Base-by-base conservation (phyloP, 1,140 invertebrate species). In the Galleria mellonella region DNA sequence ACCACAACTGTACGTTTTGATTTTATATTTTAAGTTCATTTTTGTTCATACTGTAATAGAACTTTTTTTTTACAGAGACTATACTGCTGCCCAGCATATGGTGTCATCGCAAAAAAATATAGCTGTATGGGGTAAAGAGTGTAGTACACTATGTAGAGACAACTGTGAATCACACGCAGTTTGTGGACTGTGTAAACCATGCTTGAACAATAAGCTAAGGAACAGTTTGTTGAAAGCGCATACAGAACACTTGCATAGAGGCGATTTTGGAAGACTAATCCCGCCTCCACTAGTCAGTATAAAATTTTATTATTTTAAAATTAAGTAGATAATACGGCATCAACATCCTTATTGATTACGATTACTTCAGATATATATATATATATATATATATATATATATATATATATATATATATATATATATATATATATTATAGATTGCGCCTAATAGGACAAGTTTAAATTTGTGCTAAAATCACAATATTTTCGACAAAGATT, bases 101-200 rank as follows among this genome's bases (percentile, higher is more conserved):
- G 82, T 92, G 52, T 90, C 94, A 5, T 88, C 93, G 0, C 89
- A 92, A 23, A 95, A 94, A 77, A 96, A 97, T 73, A 83, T 97
- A 37, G 89, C 90, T 0, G 94, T 96, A 0, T 91, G 91, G 62
- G 89, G 94, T 0, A 89, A 94, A 32, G 72, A 91, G 47, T 97
- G 96, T 72, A 86, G 72, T 35, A 72, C 86, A 9, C 55, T 85
- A 5, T 92, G 91, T 65, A 89, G 89, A 36, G 86, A 89, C 3
- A 89, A 89, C 15, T 96, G 94, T 32, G 58, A 65, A 3, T 41
- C 38, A 0, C 41, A 66, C 82, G 88, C 42, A 62, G 85, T 92
- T n/a, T 98, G 97, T 70, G 86, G 89, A 38, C 69, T 97, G 0
- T 98, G 97, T 72, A 88, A 87, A 43, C 89, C 90, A 0, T 98